These are phyloP conservation scores for Urechis unicinctus DNA, from an alignment of 2,888 invertebrate genomes.

Conservation along the genomic window DNA sequence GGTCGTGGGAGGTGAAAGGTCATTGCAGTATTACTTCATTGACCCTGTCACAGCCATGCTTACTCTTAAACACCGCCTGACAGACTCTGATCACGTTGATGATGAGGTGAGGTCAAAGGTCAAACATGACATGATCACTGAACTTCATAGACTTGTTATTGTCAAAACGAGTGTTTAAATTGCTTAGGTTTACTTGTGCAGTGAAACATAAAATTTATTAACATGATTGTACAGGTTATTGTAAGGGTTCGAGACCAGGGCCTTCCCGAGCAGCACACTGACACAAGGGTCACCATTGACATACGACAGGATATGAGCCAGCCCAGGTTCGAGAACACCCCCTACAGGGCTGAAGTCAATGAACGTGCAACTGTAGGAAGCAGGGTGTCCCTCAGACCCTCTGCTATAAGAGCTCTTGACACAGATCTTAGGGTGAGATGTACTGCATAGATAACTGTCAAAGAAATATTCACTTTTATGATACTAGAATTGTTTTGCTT, in stretches of 20 bases:
- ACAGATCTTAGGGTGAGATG: conserved; percentile 15
- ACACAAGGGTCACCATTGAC: conserved; percentile 13
- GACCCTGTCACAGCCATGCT: conserved; percentile 27
- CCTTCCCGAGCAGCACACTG: conserved; percentile 15
- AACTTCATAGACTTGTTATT: too few relatives aligned
- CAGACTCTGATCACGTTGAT: conserved; percentile 12
- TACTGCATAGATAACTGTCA: too few relatives aligned
- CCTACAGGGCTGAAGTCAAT: conserved; percentile 14
- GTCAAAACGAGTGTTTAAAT: not conserved
- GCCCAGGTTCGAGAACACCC: conserved; percentile 16
- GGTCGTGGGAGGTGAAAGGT: conserved; percentile 12
- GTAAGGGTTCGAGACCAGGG: conserved; percentile 17
- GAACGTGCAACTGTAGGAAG: conserved; percentile 11
- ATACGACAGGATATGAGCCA: conserved; percentile 14
- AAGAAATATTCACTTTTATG: too few relatives aligned
- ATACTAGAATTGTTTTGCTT: too few relatives aligned
- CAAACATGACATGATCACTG: not conserved
- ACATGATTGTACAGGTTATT: conserved; percentile 10
- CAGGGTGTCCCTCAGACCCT: conserved; percentile 11
- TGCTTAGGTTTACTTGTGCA: not conserved
- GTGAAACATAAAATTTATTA: not conserved
- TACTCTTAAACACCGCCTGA: conserved; percentile 19
- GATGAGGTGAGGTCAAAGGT: conserved; percentile 15
- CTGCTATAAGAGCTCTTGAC: conserved; percentile 11
- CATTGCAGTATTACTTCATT: conserved; percentile 21